Evolutionary conservation across 1,140 invertebrate genomes (phyloP).

Genomic region (Pogonus chalceus): DNA sequence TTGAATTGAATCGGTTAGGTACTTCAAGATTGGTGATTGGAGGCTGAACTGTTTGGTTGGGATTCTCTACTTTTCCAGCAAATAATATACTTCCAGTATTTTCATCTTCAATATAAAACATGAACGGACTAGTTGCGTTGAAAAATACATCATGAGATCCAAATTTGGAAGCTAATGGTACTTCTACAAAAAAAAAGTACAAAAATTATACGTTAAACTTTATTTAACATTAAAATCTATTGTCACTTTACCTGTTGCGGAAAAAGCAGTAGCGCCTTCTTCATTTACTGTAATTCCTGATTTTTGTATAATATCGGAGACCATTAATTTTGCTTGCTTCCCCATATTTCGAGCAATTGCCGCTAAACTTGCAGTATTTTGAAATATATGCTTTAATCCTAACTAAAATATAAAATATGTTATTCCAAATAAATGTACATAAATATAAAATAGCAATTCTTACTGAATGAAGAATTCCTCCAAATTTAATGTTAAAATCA

Average conservation of each 20-base stretch:
- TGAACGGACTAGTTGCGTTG: constrained; percentile 60
- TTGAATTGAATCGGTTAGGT: neutral
- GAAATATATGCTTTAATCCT: constrained; percentile 60
- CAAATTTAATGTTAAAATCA: constrained; percentile 52
- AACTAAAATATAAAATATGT: constrained; percentile 41
- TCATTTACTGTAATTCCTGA: constrained; percentile 77
- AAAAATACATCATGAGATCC: constrained; percentile 46
- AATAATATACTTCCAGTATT: constrained; percentile 57
- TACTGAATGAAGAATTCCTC: constrained; percentile 51
- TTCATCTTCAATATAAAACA: constrained; percentile 73
- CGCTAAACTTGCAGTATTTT: constrained; percentile 52
- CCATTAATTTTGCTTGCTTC: constrained; percentile 40
- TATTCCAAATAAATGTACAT: constrained; percentile 13
- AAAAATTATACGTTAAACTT: neutral
- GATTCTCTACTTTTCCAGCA: constrained; percentile 57
- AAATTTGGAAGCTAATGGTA: constrained; percentile 62
- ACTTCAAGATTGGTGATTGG: constrained; percentile 8
- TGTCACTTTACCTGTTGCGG: constrained; percentile 53
- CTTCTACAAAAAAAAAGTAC: constrained; percentile 37
- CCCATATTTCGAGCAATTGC: constrained; percentile 44
- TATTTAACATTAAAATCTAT: neutral
- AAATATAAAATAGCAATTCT: too few relatives aligned
- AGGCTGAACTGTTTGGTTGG: constrained; percentile 27
- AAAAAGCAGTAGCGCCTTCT: constrained; percentile 64
- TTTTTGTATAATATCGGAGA: constrained; percentile 70